phyloP scores from a whole-genome alignment of 2,113 vertebrate genomes.

The Epinephelus cyanopodus region DNA sequence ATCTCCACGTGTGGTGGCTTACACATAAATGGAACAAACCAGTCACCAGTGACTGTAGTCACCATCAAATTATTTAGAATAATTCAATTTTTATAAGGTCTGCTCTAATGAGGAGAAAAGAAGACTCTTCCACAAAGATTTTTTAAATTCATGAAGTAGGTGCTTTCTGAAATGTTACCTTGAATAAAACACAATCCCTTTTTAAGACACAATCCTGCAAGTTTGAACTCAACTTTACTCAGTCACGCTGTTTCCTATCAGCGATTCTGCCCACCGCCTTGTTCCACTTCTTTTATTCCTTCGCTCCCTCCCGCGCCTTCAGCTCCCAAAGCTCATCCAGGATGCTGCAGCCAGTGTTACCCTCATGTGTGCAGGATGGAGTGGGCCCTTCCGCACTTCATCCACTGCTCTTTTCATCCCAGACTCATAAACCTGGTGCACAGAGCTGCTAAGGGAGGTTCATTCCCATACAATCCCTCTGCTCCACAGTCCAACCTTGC shows the following conservation, averaged over 20 bases:
- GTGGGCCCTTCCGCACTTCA: conserved; percentile 3
- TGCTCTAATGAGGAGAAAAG: neutral
- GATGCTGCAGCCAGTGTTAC: conserved; percentile 37
- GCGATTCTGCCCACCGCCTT: neutral
- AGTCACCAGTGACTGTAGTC: neutral
- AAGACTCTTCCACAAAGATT: too few species aligned
- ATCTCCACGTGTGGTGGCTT: neutral
- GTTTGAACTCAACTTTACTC: neutral
- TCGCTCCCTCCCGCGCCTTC: conserved; percentile 21
- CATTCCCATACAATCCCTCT: neutral
- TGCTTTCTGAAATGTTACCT: neutral
- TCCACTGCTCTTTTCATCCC: conserved; percentile 3
- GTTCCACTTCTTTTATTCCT: conserved; percentile 22
- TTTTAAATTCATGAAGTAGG: neutral
- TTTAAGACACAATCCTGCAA: neutral
- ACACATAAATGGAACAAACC: neutral
- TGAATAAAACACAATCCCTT: neutral
- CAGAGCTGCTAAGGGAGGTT: conserved; percentile 6
- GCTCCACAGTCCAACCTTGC: neutral
- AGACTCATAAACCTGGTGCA: conserved; percentile 9
- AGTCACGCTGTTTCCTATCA: neutral
- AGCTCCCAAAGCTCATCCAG: conserved; percentile 38
- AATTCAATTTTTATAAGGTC: neutral
- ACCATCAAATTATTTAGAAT: neutral
- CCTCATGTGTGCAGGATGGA: conserved; percentile 21